Conservation (phyloP, 2,113 vertebrate species). For the Cephalopholis sonnerati region DNA sequence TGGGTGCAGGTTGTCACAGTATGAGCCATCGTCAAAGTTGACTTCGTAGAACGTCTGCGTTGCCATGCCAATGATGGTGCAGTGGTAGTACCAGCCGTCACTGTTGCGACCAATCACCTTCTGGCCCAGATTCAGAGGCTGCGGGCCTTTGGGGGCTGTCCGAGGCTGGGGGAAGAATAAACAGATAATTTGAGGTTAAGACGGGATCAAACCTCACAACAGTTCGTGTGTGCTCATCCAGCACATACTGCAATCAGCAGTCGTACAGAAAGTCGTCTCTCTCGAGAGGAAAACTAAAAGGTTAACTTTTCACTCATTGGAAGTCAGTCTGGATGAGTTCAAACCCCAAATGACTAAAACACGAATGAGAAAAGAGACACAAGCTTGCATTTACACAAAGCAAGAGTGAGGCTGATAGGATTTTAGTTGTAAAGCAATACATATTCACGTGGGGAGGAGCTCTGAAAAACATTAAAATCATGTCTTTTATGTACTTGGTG, state of each 20-base stretch:
- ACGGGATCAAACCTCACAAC: background rate
- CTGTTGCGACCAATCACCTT: constrained; percentile 92
- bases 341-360: constrained; percentile 1
- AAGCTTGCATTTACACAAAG: background rate
- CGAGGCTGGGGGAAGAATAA: constrained; percentile 44
- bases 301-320: background rate
- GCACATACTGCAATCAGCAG: background rate
- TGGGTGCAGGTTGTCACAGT: constrained; percentile 95
- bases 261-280: background rate
- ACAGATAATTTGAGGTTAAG: background rate
- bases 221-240: background rate
- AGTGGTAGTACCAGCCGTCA: constrained; percentile 92
- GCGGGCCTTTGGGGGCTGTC: constrained; percentile 64
- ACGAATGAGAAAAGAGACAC: background rate
- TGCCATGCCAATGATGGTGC: constrained; percentile 90
- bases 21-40: constrained; percentile 96
- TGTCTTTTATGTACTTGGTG: background rate
- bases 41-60: constrained; percentile 95
- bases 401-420: background rate
- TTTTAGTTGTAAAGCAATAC: background rate
- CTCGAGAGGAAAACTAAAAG: background rate
- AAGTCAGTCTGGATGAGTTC: background rate
- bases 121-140: constrained; percentile 88
- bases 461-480: background rate
- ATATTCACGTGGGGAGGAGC: background rate